phyloP scores from a whole-genome alignment of 2,888 invertebrate species.

The Nephrotoma guestfalica region DNA sequence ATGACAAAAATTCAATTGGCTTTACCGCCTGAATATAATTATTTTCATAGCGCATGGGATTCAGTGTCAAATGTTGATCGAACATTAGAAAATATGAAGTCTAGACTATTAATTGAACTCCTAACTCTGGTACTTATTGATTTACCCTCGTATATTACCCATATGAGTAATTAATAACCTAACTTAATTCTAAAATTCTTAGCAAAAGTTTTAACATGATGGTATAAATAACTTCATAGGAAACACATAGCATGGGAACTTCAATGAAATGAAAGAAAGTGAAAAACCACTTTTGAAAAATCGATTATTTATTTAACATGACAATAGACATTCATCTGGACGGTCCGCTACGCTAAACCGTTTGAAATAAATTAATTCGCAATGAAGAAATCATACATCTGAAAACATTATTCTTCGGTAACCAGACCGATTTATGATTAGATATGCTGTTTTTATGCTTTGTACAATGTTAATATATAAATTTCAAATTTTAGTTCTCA shows the following conservation, averaged over 20 bases:
- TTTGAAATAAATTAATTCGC: background rate
- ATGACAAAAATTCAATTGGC: too few species aligned
- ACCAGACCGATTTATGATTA: background rate
- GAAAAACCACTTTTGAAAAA: background rate
- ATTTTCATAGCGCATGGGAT: too few species aligned
- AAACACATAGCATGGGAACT: background rate
- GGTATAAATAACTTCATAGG: too few species aligned
- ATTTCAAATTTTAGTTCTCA: background rate
- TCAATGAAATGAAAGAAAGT: background rate
- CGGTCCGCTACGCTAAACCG: background rate
- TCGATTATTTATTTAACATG: background rate
- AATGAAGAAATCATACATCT: background rate
- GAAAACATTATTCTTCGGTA: background rate
- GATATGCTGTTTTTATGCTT: background rate
- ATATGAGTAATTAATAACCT: too few species aligned
- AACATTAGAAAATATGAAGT: too few species aligned
- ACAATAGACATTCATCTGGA: background rate
- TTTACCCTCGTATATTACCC: too few species aligned
- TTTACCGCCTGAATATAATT: too few species aligned
- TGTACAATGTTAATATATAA: background rate
- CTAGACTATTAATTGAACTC: too few species aligned
- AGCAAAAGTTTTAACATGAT: too few species aligned
- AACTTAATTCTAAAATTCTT: too few species aligned
- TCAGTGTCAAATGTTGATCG: too few species aligned
- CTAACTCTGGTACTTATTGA: too few species aligned